Base-by-base conservation (phyloP, 35 echinoderm and acorn worm genomes). In the Ophioderma brevispina region DNA sequence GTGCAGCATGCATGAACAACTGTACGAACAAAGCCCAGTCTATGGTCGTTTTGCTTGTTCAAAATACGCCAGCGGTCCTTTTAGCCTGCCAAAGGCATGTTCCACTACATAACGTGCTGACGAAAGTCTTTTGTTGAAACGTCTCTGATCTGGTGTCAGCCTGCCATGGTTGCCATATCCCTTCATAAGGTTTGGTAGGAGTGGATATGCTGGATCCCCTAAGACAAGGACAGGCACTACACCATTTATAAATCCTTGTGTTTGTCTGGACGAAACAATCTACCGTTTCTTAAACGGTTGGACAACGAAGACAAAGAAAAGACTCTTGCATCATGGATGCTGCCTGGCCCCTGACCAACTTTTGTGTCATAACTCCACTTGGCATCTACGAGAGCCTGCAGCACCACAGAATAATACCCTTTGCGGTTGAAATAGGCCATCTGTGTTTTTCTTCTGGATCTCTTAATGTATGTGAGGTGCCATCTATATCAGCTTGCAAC, bases 221-320 rank as follows among this genome's bases (percentile, higher is more conserved):
- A 70, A 13, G 4, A 70, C 3, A 8, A 70, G 10, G 41, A 46
- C 17, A 8, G 41, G 41, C 4, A 46, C 17, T 4, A 8, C 41
- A 46, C 4, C 41, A 46, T n/a, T n/a, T n/a, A n/a, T n/a, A n/a
- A n/a, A n/a, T n/a, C n/a, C n/a, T n/a, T n/a, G n/a, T n/a, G n/a
- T n/a, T n/a, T n/a, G n/a, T n/a, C n/a, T n/a, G n/a, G n/a, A n/a
- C n/a, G n/a, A n/a, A n/a, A n/a, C n/a, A n/a, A n/a, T n/a, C n/a
- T n/a, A n/a, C n/a, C n/a, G n/a, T n/a, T n/a, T n/a, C n/a, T n/a
- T n/a, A n/a, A n/a, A n/a, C n/a, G 59, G 59, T 70, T 70, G 32
- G 87, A 81, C 18, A 95, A 38, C 28, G 55, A 86, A 11, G 84
- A 86, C 21, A 70, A 35, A 13, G 30, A 39, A 31, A 86, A 39